These are phyloP conservation scores for Coluber constrictor DNA, from an alignment of 2,797 vertebrate genomes.

Conservation along the genomic window DNA sequence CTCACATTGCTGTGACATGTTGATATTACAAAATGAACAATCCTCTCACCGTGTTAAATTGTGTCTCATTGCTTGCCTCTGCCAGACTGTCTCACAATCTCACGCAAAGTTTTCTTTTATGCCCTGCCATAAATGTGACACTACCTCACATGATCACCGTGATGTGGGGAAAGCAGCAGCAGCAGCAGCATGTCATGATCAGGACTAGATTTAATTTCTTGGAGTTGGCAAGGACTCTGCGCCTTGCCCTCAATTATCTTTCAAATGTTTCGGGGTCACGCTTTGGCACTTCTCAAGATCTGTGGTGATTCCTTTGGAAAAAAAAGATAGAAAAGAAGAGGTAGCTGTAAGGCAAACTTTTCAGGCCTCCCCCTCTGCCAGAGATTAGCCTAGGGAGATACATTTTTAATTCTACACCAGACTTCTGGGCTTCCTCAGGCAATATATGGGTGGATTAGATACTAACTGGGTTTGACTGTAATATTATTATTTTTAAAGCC, in stretches of 20 bases:
- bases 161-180: not conserved
- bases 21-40: not conserved
- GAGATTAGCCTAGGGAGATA: not conserved
- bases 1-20: not conserved
- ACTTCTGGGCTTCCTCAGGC: not conserved
- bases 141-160: not conserved
- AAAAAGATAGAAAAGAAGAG: not conserved
- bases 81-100: not conserved
- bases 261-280: not conserved
- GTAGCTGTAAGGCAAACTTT: not conserved
- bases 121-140: not conserved
- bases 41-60: not conserved
- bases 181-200: not conserved
- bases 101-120: not conserved
- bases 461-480: not conserved
- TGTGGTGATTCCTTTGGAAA: not conserved
- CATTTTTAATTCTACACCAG: not conserved
- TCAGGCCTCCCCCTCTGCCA: not conserved
- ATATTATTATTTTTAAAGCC: slow-evolving; percentile 20
- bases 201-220: not conserved
- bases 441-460: not conserved
- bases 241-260: slow-evolving; percentile 1
- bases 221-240: not conserved
- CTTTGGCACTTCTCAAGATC: not conserved
- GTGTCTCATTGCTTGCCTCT: not conserved